phyloP scores from a whole-genome alignment of 2,113 vertebrate species.

The Epinephelus fuscoguttatus region DNA sequence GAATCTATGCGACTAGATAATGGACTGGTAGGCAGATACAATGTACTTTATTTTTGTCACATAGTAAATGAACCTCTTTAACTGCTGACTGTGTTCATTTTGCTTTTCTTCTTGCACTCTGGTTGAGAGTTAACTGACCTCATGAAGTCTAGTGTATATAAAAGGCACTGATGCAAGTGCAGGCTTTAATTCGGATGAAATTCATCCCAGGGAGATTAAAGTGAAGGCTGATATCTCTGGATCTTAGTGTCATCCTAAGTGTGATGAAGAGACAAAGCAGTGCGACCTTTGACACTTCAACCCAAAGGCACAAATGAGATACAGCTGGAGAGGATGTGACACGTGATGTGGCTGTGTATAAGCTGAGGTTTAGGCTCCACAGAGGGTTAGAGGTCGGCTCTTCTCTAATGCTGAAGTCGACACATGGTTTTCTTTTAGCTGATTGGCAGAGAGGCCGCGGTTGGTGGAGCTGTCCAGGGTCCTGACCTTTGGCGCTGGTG shows the following conservation, averaged over 20 bases:
- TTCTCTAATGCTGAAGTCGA: constrained; percentile 41
- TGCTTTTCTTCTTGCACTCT: constrained; percentile 5
- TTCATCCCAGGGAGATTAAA: constrained; percentile 45
- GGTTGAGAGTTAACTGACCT: constrained; percentile 1
- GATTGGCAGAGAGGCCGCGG: constrained; percentile 49
- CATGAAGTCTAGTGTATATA: constrained; percentile 9
- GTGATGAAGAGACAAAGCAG: constrained; percentile 45
- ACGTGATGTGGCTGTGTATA: constrained; percentile 28
- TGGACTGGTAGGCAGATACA: constrained; percentile 22
- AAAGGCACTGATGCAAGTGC: constrained; percentile 35
- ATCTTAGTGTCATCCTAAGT: constrained; percentile 21
- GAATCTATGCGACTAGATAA: constrained; percentile 39
- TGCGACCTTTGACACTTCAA: constrained; percentile 57
- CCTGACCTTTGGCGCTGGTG: constrained; percentile 62
- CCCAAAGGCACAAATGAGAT: constrained; percentile 65
- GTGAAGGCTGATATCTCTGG: background rate
- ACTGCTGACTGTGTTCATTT: constrained; percentile 32
- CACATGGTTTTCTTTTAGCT: constrained; percentile 46
- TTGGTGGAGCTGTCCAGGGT: constrained; percentile 67
- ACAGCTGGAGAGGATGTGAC: constrained; percentile 43
- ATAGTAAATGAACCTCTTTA: constrained; percentile 8
- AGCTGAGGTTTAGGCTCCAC: constrained; percentile 49
- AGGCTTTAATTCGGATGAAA: constrained; percentile 32
- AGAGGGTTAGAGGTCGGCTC: constrained; percentile 22
- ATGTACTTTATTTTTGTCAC: constrained; percentile 32